Percentiles rank a stretch among this genome's conserved stretches.
Conservation (phyloP, 2,888 invertebrate species). For the Poecilobothrus nobilitatus region DNA sequence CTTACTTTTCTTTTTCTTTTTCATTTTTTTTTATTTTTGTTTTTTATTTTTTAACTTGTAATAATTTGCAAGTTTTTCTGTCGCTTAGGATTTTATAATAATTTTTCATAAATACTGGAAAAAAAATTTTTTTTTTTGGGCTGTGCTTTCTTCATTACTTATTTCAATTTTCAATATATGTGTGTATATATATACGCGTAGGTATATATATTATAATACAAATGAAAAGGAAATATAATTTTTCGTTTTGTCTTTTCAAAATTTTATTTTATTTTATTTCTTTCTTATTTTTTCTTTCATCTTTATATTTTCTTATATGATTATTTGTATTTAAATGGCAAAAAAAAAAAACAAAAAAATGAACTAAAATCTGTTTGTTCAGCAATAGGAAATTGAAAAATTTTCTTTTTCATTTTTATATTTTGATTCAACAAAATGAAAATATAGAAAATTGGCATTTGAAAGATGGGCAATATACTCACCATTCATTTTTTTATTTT, state of each 20-base stretch:
- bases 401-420: background rate
- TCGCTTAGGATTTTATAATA: background rate
- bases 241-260: too few relatives aligned
- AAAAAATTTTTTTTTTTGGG: background rate
- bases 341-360: background rate
- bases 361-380: background rate
- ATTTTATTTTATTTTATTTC: too few relatives aligned
- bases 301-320: background rate
- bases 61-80: background rate
- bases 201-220: background rate
- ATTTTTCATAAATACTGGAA: background rate
- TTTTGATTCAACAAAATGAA: too few relatives aligned
- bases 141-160: too few relatives aligned
- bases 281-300: too few relatives aligned
- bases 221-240: background rate
- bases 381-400: slow-evolving; percentile 1
- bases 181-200: too few relatives aligned
- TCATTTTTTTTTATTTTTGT: background rate
- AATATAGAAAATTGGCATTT: too few relatives aligned
- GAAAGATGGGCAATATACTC: too few relatives aligned
- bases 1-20: background rate
- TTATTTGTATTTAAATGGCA: background rate
- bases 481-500: background rate
- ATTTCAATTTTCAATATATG: background rate
- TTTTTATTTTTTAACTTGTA: background rate